These are phyloP conservation scores for Diadema setosum DNA, from an alignment of 35 echinoderm and acorn worm genomes.

Conservation along the genomic window DNA sequence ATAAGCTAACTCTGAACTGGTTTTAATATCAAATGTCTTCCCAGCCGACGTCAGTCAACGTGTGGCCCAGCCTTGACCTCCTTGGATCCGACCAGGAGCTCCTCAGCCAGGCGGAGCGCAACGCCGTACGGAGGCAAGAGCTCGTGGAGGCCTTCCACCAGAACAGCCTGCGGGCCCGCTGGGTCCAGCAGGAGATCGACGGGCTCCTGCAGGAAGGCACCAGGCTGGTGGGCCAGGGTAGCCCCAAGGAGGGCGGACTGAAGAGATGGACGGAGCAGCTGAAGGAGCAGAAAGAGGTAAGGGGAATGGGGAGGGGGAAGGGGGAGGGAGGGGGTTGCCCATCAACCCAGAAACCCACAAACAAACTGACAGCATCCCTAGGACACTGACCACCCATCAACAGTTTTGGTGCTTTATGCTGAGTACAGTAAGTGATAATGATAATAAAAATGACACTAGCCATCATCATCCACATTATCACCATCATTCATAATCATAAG, in stretches of 20 bases:
- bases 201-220: not conserved
- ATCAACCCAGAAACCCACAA: no score
- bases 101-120: not conserved
- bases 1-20: no score
- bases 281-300: not conserved
- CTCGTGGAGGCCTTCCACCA: constrained; percentile 11
- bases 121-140: not conserved
- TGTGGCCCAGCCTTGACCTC: not conserved
- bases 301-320: no score
- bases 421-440: no score
- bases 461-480: no score
- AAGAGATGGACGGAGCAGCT: not conserved
- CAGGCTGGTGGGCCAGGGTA: not conserved
- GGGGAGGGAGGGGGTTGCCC: no score
- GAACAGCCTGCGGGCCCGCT: not conserved
- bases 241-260: not conserved
- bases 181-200: constrained; percentile 13
- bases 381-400: no score
- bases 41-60: not conserved
- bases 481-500: no score
- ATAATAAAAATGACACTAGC: no score
- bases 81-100: not conserved
- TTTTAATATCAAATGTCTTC: not conserved
- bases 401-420: no score
- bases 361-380: no score